Conservation (phyloP, 2,797 vertebrate genomes). For the Peromyscus aztecus region DNA sequence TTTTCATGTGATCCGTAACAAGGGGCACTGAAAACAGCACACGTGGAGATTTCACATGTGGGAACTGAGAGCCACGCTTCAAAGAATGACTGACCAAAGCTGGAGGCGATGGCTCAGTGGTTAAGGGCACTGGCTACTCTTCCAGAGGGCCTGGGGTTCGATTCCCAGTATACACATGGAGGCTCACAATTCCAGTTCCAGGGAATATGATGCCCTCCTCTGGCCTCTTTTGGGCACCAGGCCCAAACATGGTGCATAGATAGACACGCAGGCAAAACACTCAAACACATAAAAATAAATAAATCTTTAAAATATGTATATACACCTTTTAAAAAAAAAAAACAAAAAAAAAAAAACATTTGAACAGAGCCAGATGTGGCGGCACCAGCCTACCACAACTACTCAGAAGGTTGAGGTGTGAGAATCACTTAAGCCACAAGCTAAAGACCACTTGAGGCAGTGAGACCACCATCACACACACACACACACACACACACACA, state of each 20-base stretch:
- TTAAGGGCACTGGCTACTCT: not conserved
- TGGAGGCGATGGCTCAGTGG: not conserved
- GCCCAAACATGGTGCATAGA: not conserved
- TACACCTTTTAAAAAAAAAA: not conserved
- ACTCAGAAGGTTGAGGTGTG: not conserved
- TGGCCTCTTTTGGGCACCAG: not conserved
- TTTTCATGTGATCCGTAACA: not conserved
- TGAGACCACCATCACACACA: not conserved
- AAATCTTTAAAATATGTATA: not conserved
- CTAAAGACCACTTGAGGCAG: not conserved
- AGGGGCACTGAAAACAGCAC: not conserved
- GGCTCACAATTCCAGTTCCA: not conserved
- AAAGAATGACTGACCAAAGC: not conserved
- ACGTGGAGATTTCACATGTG: not conserved
- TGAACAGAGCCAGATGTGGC: not conserved
- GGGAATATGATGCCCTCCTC: not conserved
- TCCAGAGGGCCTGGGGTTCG: not conserved
- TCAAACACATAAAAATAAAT: not conserved
- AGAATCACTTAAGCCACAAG: not conserved
- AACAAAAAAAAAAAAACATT: not conserved
- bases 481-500: not conserved
- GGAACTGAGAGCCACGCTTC: conserved; percentile 22
- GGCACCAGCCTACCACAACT: not conserved
- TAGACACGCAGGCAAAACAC: not conserved
- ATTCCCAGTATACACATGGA: not conserved